phyloP scores from a whole-genome alignment of 2,113 vertebrate genomes.

The Arizona elegans region DNA sequence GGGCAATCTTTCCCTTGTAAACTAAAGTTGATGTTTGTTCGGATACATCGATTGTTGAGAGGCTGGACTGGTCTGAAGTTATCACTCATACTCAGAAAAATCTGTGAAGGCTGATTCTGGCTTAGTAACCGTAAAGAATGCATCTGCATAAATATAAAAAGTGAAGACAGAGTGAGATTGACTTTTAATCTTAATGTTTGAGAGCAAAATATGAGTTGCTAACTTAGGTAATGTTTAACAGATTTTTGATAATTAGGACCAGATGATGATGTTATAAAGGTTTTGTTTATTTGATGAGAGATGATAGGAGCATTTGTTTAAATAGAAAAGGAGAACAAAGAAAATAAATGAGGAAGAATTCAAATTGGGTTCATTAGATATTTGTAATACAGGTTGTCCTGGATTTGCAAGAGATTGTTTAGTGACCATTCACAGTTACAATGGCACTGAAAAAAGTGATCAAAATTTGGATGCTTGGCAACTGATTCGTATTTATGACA shows the following conservation, averaged over 20 bases:
- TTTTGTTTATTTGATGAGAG: neutral
- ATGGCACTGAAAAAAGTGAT: neutral
- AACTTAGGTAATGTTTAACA: neutral
- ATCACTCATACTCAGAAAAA: constrained; percentile 99
- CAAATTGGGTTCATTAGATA: neutral
- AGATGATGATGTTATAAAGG: neutral
- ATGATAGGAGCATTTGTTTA: neutral
- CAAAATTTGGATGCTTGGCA: no score
- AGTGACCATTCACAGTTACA: neutral
- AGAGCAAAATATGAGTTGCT: neutral
- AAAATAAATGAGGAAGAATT: neutral
- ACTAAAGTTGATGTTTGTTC: constrained; percentile 99
- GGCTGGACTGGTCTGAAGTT: constrained; percentile 96
- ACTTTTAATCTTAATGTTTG: neutral
- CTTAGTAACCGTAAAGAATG: constrained; percentile 96
- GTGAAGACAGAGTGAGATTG: neutral
- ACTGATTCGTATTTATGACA: no score
- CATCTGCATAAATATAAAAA: constrained; percentile 78
- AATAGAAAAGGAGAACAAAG: neutral
- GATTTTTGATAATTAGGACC: neutral
- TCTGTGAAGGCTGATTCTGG: constrained; percentile 99
- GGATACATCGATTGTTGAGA: constrained; percentile 97
- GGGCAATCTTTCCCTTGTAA: constrained; percentile 98
- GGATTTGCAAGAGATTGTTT: neutral
- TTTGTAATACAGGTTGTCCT: neutral